A percentile compares a stretch with the other conserved stretches of the same genome.
These are phyloP conservation scores for Epinotia demarniana DNA, from an alignment of 2,888 invertebrate genomes.

Conservation along the genomic window DNA sequence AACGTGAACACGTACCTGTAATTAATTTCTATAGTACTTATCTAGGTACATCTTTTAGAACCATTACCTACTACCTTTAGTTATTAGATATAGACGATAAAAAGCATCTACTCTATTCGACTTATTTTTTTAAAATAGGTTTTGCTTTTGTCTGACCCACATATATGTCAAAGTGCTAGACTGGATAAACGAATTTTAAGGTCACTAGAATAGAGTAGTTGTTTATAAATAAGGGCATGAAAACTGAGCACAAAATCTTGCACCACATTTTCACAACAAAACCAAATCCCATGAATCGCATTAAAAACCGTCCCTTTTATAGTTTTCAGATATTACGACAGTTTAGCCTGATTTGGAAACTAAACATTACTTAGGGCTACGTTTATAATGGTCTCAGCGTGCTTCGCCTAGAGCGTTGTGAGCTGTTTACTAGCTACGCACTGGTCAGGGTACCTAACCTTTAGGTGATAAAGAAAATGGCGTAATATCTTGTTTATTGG, in stretches of 20 bases:
- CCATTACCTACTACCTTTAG: too few relatives aligned
- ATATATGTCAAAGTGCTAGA: too few relatives aligned
- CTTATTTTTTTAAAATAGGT: too few relatives aligned
- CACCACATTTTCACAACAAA: not conserved
- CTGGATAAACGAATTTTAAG: too few relatives aligned
- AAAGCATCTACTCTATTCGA: too few relatives aligned
- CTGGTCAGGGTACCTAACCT: constrained; percentile 11
- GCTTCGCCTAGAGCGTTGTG: constrained; percentile 19
- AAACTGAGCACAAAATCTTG: not conserved
- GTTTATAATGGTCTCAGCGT: constrained; percentile 28
- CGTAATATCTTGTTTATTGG: constrained; percentile 12
- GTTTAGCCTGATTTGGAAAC: constrained; percentile 29
- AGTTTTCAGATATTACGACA: constrained; percentile 11
- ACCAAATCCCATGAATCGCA: not conserved
- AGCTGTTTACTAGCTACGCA: constrained; percentile 21
- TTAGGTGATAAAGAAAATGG: constrained; percentile 24
- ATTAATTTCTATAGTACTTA: too few relatives aligned
- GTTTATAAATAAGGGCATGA: too few relatives aligned
- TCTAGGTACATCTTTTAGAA: too few relatives aligned
- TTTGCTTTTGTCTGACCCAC: too few relatives aligned
- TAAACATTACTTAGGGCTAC: constrained; percentile 6
- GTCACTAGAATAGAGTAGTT: too few relatives aligned
- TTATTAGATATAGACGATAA: too few relatives aligned
- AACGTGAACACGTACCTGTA: too few relatives aligned
- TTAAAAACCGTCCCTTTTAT: constrained; percentile 1